Percentiles rank a stretch among this genome's conserved stretches.
Evolutionary conservation across 2,113 vertebrate species (phyloP).

Genomic region (Notothenia rossii): DNA sequence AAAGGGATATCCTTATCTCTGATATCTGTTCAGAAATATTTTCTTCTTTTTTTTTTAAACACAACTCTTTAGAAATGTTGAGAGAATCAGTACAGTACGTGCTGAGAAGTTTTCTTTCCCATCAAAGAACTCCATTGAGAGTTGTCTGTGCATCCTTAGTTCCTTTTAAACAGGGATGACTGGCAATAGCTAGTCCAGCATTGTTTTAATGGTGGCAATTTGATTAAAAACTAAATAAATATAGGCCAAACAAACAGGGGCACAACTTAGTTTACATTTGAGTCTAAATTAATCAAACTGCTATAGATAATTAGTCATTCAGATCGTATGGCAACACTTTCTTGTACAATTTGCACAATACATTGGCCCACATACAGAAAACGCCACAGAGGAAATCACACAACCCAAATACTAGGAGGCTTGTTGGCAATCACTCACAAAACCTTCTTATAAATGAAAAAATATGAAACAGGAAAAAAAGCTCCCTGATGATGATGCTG

Average conservation of each 20-base stretch:
- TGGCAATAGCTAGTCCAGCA: background rate
- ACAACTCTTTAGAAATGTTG: too few relatives aligned
- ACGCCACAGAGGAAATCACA: background rate
- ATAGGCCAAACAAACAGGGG: background rate
- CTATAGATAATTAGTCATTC: background rate
- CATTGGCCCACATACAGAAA: background rate
- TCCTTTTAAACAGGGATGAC: background rate
- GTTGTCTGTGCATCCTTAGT: background rate
- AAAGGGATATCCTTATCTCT: background rate
- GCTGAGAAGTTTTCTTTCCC: background rate
- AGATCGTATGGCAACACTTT: background rate
- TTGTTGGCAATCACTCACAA: conserved; percentile 3
- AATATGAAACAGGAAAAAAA: background rate
- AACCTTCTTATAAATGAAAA: background rate
- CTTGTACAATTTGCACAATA: background rate
- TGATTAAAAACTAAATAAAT: background rate
- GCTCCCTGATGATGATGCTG: background rate
- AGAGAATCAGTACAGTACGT: too few relatives aligned
- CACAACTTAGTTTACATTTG: background rate
- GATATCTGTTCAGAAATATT: background rate
- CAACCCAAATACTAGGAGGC: background rate
- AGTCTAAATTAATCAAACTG: background rate
- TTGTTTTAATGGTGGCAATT: background rate
- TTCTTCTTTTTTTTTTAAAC: too few relatives aligned
- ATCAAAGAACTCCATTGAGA: background rate